Percentiles rank a stretch among this genome's conserved stretches.
These are phyloP conservation scores for Bursaphelenchus okinawaensis DNA, from an alignment of 2,888 invertebrate species.

Conservation along the genomic window DNA sequence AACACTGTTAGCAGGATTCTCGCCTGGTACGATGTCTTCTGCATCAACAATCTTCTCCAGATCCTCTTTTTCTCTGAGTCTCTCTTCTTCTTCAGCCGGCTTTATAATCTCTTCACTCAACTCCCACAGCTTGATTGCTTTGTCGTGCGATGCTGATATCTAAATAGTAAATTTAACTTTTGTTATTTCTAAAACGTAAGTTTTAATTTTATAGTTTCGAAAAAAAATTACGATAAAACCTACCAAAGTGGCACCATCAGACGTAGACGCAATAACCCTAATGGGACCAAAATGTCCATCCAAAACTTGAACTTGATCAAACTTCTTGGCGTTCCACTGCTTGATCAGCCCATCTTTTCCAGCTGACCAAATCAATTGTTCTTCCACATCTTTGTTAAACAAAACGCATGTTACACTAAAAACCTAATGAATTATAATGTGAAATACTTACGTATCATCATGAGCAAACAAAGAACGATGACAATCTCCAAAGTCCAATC, in stretches of 20 bases:
- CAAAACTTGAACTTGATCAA: constrained; percentile 80
- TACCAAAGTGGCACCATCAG: constrained; percentile 44
- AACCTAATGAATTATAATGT: background rate
- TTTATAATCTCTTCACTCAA: constrained; percentile 81
- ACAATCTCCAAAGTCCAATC: constrained; percentile 96
- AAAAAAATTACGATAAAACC: constrained; percentile 2
- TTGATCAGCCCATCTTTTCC: constrained; percentile 77
- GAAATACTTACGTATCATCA: constrained; percentile 67
- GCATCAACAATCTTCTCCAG: constrained; percentile 62
- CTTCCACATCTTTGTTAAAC: constrained; percentile 74
- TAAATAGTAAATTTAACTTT: too few relatives aligned
- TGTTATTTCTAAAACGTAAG: too few relatives aligned
- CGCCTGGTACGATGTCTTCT: constrained; percentile 61
- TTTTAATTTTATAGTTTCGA: background rate
- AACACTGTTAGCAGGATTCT: constrained; percentile 66
- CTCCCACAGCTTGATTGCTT: constrained; percentile 77
- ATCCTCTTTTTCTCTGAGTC: constrained; percentile 57
- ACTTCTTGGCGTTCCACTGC: constrained; percentile 92
- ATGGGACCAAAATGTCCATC: constrained; percentile 62
- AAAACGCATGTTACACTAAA: constrained; percentile 76
- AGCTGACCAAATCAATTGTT: constrained; percentile 82
- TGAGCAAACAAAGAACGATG: constrained; percentile 90
- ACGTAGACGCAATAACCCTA: constrained; percentile 37
- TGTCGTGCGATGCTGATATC: constrained; percentile 76
- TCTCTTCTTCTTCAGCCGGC: constrained; percentile 82